A percentile compares a stretch with the other conserved stretches of the same genome.
Conservation (phyloP, 2,888 invertebrate genomes). For the Plagodis pulveraria region DNA sequence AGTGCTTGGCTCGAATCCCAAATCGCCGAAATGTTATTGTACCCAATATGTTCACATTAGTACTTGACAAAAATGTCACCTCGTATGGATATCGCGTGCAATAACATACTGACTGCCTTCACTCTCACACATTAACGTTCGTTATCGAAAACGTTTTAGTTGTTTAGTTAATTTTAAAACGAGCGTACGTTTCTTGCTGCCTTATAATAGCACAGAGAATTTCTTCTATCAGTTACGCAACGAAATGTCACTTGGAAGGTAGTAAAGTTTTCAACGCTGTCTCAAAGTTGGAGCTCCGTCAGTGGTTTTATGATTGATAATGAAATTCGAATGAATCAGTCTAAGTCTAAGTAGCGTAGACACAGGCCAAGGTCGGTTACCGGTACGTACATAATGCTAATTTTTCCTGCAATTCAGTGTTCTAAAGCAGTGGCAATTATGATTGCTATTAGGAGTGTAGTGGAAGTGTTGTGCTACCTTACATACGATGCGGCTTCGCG, state of each 20-base stretch:
- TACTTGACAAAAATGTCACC: conserved; percentile 5
- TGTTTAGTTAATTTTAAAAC: conserved; percentile 26
- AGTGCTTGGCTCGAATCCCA: conserved; percentile 17
- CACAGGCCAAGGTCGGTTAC: conserved; percentile 60
- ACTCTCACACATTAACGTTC: conserved; percentile 27
- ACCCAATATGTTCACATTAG: background rate
- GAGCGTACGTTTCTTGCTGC: conserved; percentile 29
- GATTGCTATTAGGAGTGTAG: conserved; percentile 54
- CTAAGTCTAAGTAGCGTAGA: conserved; percentile 43
- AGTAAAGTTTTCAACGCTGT: conserved; percentile 25
- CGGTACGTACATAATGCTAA: conserved; percentile 40
- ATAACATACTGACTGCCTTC: conserved; percentile 17
- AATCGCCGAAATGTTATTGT: background rate
- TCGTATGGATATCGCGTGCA: conserved; percentile 22
- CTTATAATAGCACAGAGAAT: background rate
- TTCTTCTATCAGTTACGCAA: conserved; percentile 12
- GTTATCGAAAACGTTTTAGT: conserved; percentile 36
- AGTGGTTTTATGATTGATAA: conserved; percentile 38
- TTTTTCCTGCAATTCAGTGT: conserved; percentile 29
- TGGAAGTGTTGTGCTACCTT: conserved; percentile 60
- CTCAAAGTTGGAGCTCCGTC: conserved; percentile 32
- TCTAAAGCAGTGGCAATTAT: conserved; percentile 33
- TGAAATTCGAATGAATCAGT: conserved; percentile 64
- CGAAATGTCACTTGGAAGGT: background rate
- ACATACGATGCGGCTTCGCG: conserved; percentile 53